Percentiles rank a stretch among this genome's conserved stretches.
Evolutionary conservation across 2,888 invertebrate species (phyloP).

Genomic region (Helleia helle): DNA sequence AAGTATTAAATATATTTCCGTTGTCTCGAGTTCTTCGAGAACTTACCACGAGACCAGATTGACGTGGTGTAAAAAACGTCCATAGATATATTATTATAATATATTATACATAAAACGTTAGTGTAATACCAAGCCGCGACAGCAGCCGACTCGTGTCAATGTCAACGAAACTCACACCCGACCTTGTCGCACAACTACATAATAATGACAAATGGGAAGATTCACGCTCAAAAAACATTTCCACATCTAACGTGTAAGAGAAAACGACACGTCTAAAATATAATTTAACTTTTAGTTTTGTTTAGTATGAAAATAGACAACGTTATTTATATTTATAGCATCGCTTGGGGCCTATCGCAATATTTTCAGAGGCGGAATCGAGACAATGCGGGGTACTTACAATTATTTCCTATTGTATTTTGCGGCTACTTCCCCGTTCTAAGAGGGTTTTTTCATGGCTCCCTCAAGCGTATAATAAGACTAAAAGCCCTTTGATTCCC

Average conservation of each 20-base stretch:
- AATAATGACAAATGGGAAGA: too few species aligned
- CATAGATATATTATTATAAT: too few species aligned
- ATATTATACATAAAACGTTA: too few species aligned
- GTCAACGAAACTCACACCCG: too few species aligned
- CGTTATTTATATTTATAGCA: conserved; percentile 3
- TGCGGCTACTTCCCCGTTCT: conserved; percentile 22
- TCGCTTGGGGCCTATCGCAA: conserved; percentile 3
- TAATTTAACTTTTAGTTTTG: conserved; percentile 4
- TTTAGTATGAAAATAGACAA: conserved; percentile 7
- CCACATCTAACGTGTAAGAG: not conserved
- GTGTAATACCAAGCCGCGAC: too few species aligned
- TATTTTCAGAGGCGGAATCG: not conserved
- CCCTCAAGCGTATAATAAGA: too few species aligned
- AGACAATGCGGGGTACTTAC: conserved; percentile 36
- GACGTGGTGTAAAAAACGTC: too few species aligned
- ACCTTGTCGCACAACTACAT: too few species aligned
- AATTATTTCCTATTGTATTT: conserved; percentile 35
- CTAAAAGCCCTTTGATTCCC: conserved; percentile 60
- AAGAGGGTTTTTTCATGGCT: conserved; percentile 32
- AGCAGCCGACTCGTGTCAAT: too few species aligned
- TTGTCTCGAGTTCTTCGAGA: too few species aligned
- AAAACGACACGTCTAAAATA: not conserved
- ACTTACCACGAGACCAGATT: too few species aligned
- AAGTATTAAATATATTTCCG: too few species aligned
- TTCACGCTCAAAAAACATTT: not conserved